These are phyloP conservation scores for Tiphia femorata DNA, from an alignment of 2,888 invertebrate species.

Conservation along the genomic window DNA sequence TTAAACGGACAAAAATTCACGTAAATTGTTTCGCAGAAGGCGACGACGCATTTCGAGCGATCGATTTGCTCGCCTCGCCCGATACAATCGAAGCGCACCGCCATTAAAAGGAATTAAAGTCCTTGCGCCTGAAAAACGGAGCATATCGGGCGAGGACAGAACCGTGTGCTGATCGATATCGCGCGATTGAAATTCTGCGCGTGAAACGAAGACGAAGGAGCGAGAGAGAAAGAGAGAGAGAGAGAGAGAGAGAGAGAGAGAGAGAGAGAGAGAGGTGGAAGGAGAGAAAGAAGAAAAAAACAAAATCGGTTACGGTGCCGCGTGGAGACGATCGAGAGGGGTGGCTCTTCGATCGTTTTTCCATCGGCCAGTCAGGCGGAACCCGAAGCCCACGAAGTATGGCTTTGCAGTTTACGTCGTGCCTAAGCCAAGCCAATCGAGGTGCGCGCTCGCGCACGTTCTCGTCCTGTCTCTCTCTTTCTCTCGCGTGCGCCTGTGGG, in stretches of 20 bases:
- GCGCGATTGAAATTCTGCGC: no score
- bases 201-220: background rate
- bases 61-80: no score
- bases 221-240: background rate
- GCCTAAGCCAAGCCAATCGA: slow-evolving; percentile 10
- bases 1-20: no score
- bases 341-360: background rate
- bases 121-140: background rate
- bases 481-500: no score
- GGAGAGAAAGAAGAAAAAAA: background rate
- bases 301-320: background rate
- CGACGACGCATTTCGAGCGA: no score
- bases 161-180: no score
- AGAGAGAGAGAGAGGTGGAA: background rate
- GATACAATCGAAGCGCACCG: no score
- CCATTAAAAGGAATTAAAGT: no score
- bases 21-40: no score
- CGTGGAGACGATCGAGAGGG: background rate
- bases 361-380: background rate
- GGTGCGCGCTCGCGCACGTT: background rate
- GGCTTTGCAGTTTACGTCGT: background rate
- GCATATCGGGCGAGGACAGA: background rate
- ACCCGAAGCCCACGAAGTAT: background rate
- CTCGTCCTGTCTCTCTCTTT: no score
- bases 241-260: background rate